phyloP scores from a whole-genome alignment of 2,888 invertebrate species.

The Quadroppia sp. region DNA sequence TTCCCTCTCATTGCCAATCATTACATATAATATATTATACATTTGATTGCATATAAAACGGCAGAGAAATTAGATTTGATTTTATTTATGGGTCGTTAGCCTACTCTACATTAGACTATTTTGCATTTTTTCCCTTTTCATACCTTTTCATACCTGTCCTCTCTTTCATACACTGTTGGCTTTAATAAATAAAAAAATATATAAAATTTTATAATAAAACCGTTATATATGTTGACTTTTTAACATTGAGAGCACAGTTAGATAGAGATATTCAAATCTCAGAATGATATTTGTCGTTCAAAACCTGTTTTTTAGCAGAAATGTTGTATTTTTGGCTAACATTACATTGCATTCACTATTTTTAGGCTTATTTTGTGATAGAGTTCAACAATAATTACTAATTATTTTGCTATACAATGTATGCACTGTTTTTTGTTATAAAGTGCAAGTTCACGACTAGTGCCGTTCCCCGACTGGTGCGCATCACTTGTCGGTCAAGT shows the following conservation, averaged over 20 bases:
- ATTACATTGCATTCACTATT: background rate
- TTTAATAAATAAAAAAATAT: background rate
- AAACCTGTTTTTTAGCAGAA: background rate
- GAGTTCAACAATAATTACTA: background rate
- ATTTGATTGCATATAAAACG: background rate
- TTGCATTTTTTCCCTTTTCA: background rate
- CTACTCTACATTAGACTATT: slow-evolving; percentile 19
- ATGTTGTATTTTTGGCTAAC: background rate
- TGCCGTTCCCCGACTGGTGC: background rate
- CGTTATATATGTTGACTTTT: background rate
- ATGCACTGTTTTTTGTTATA: background rate
- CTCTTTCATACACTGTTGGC: background rate
- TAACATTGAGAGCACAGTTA: background rate
- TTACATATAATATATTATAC: too few species aligned
- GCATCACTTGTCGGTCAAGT: background rate
- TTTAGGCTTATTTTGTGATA: background rate
- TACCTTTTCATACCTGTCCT: background rate
- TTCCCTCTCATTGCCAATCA: slow-evolving; percentile 5
- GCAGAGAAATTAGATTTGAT: background rate
- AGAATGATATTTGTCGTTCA: background rate
- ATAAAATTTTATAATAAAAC: too few species aligned
- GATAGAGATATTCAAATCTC: background rate
- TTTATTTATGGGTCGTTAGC: background rate
- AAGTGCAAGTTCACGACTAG: background rate
- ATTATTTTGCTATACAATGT: background rate